Base-by-base conservation (phyloP, 1,140 invertebrate genomes). In the Aricia agestis region DNA sequence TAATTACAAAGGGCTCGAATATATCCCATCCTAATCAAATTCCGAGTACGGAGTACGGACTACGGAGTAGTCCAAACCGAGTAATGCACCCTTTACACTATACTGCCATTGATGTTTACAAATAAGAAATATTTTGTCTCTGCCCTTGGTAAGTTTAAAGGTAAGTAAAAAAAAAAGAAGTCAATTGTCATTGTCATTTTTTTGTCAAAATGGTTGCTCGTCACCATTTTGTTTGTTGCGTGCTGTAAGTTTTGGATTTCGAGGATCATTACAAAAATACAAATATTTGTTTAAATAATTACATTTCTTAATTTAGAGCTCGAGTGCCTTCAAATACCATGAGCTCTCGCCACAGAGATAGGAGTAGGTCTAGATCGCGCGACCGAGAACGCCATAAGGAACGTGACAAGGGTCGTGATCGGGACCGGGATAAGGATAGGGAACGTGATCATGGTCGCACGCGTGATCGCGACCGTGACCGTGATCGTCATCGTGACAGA, bases 291-390 rank as follows among this genome's bases (percentile, higher is more conserved):
- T 13, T 1, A 13, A 52, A 13, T 52, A 52, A 52, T 13, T 1
- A 5, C 13, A 4, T 52, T 9, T 36, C 36, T 13, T 52, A 52
- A 13, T 52, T 52, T 13, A 15, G 3, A 52, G 13, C 3, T 52
- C 11, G 13, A 52, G 45, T 4, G 45, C 11, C 45, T 52, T 7
- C 4, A 10, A 25, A 25, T 63, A 25, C 17, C 11, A 91, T 92
- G 89, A 90, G 89, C 74, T 93, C 92, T 31, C 82, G 92, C 59
- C 92, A 93, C 90, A 80, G 86, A 42, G 85, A 87, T 71, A 83
- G 90, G 69, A 83, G 81, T 72, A 76, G 81, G 52, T 82, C 81
- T 5, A 73, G 79, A 63, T 83, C 81, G 17, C 78, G 79, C 6
- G 82, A 83, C 59, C 73, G 85, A 0, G 87, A 89, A 36, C 78